These are phyloP conservation scores for Merluccius polli DNA, from an alignment of 2,797 vertebrate species.

Conservation along the genomic window DNA sequence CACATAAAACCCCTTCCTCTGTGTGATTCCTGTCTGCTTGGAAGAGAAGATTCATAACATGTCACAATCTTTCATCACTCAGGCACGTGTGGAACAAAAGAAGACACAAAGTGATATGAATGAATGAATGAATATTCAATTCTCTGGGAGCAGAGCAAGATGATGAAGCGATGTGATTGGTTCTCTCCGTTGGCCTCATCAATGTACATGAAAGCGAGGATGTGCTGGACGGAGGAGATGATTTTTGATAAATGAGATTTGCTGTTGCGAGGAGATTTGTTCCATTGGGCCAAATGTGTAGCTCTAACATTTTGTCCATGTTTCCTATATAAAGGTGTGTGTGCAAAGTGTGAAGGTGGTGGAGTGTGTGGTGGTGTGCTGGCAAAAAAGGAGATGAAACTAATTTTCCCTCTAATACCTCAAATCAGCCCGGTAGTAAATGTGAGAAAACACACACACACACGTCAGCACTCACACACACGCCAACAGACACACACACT, in stretches of 20 bases:
- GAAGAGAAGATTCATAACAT: not conserved
- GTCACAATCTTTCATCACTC: not conserved
- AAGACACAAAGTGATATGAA: slow-evolving; percentile 16
- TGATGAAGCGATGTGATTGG: slow-evolving; percentile 4
- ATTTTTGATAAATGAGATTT: slow-evolving; percentile 15
- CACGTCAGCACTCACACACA: not conserved
- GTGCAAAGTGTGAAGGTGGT: not conserved
- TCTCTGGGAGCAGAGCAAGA: slow-evolving; percentile 13
- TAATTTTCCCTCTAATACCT: slow-evolving; percentile 20
- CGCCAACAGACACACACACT: not conserved
- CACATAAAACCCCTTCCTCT: not conserved
- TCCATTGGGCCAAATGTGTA: slow-evolving; percentile 16
- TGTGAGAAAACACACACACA: not conserved
- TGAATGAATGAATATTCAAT: slow-evolving; percentile 23
- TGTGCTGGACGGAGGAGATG: not conserved
- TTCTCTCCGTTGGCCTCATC: not conserved
- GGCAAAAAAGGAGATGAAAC: slow-evolving; percentile 16
- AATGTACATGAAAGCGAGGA: not conserved
- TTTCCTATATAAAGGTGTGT: not conserved
- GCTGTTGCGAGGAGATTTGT: not conserved
- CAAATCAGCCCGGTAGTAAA: slow-evolving; percentile 1
- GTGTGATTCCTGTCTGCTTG: not conserved
- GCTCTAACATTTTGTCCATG: slow-evolving; percentile 6
- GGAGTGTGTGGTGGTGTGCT: not conserved
- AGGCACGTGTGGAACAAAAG: not conserved